Percentiles rank a stretch among this genome's conserved stretches.
These are phyloP conservation scores for Molossus molossus DNA, from an alignment of 2,797 vertebrate genomes.

Conservation along the genomic window DNA sequence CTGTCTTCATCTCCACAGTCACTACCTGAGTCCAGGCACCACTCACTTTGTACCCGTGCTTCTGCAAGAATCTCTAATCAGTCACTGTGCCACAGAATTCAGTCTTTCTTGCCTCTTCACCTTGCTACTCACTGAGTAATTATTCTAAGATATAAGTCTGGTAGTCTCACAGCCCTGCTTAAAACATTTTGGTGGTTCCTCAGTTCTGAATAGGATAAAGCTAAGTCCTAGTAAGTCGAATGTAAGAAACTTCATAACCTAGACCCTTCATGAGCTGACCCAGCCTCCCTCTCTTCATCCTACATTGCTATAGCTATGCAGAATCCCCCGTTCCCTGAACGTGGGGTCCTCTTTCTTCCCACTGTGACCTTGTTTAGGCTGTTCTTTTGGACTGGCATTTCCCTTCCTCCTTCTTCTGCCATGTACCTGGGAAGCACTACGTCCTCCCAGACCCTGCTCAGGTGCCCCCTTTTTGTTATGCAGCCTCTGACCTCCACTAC, in stretches of 20 bases:
- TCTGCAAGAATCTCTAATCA: background rate
- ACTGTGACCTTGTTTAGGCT: background rate
- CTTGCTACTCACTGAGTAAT: background rate
- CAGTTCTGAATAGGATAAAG: background rate
- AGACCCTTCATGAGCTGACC: background rate
- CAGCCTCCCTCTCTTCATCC: background rate
- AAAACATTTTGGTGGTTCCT: conserved; percentile 15
- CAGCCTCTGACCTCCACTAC: background rate
- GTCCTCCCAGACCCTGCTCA: background rate
- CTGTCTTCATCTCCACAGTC: background rate
- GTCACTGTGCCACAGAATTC: background rate
- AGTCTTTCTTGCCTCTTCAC: background rate
- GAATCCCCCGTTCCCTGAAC: background rate
- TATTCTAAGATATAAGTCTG: background rate
- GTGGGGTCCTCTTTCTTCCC: background rate
- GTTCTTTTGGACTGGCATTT: background rate
- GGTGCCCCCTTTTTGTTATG: background rate
- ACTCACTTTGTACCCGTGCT: background rate
- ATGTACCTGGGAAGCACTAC: background rate
- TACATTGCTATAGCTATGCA: background rate
- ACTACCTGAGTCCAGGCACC: background rate
- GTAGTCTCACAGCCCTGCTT: background rate
- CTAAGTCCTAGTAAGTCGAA: background rate
- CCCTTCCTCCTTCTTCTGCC: background rate
- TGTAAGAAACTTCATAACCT: background rate